Percentiles rank a stretch among this genome's conserved stretches.
Evolutionary conservation across 2,888 invertebrate genomes (phyloP).

Genomic region (Drosophila histrio): DNA sequence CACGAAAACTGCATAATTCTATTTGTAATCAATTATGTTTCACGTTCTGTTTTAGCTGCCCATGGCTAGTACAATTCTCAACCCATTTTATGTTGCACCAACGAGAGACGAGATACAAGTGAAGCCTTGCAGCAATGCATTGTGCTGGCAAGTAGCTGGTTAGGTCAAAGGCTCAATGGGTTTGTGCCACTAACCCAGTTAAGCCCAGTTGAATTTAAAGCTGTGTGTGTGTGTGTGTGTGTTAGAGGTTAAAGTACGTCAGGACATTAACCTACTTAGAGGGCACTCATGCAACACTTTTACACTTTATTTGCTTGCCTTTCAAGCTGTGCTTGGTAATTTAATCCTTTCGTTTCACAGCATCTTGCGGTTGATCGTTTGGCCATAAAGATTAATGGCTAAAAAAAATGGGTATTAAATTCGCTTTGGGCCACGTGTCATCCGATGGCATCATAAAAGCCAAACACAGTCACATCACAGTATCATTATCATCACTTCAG

Average conservation of each 20-base stretch:
- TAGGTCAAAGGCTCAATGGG: constrained; percentile 51
- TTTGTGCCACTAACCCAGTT: constrained; percentile 72
- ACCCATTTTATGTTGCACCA: not conserved
- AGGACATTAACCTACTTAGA: constrained; percentile 72
- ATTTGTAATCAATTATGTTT: constrained; percentile 67
- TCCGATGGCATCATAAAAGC: constrained; percentile 34
- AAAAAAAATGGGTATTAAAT: constrained; percentile 58
- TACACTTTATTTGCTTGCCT: constrained; percentile 32
- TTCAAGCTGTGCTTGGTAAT: constrained; percentile 51
- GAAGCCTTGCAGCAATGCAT: constrained; percentile 14
- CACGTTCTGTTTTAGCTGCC: constrained; percentile 10
- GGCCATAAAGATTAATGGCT: constrained; percentile 43
- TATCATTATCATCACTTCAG: constrained; percentile 45
- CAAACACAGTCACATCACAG: constrained; percentile 23
- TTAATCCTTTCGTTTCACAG: constrained; percentile 65
- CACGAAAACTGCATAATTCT: constrained; percentile 54
- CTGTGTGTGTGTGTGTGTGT: constrained; percentile 12
- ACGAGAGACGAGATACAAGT: not conserved
- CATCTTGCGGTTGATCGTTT: constrained; percentile 60
- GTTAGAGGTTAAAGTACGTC: constrained; percentile 69
- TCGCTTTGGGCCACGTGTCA: constrained; percentile 64
- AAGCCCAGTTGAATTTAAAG: constrained; percentile 16
- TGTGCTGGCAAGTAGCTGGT: constrained; percentile 33
- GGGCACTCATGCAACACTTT: constrained; percentile 32
- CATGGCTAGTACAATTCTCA: constrained; percentile 16